These are phyloP conservation scores for Pandemis cinnamomeana DNA, from an alignment of 2,888 invertebrate genomes.

Conservation along the genomic window DNA sequence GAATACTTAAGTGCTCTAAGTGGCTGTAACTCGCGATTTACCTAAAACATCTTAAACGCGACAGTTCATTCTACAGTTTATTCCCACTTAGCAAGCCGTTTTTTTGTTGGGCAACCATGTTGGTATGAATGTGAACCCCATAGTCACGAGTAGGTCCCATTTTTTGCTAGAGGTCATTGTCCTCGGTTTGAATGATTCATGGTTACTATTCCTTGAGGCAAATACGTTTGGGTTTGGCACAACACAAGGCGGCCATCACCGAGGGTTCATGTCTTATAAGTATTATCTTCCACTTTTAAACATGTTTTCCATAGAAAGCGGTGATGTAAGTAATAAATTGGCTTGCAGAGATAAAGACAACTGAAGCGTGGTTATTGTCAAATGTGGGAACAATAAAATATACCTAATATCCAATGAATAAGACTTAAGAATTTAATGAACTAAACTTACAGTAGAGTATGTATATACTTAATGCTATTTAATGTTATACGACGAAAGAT, in stretches of 20 bases:
- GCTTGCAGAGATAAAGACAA: background rate
- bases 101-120: conserved; percentile 14
- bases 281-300: background rate
- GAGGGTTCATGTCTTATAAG: background rate
- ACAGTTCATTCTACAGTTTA: conserved; percentile 22
- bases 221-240: conserved; percentile 7
- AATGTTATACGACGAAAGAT: no score
- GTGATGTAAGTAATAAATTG: no score
- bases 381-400: background rate
- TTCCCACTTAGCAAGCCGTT: conserved; percentile 22
- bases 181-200: conserved; percentile 33
- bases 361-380: no score
- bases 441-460: no score
- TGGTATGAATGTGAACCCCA: conserved; percentile 29
- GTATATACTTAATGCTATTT: no score
- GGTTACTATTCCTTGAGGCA: conserved; percentile 17
- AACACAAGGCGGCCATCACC: background rate
- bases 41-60: conserved; percentile 6
- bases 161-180: conserved; percentile 39
- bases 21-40: conserved; percentile 26
- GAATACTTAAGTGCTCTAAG: conserved; percentile 27
- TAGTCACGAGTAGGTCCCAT: conserved; percentile 37
- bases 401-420: background rate
- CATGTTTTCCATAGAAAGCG: conserved; percentile 1
- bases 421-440: no score